These are phyloP conservation scores for Mesoclemmys tuberculata DNA, from an alignment of 2,113 vertebrate species.

Conservation along the genomic window DNA sequence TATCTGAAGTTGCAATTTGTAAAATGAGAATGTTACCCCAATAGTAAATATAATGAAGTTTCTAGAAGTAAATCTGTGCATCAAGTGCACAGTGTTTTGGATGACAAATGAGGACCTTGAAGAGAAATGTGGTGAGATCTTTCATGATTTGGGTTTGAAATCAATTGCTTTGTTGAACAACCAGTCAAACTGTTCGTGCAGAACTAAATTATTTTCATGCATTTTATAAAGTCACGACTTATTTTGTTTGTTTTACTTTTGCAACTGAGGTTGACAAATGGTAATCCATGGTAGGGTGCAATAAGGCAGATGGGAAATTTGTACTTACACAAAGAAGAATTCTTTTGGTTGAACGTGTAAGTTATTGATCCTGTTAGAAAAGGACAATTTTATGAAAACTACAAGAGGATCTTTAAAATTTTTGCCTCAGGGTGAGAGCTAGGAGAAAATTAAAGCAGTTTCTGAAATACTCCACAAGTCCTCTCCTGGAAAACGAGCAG, in stretches of 20 bases:
- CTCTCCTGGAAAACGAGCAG: slow-evolving; percentile 54
- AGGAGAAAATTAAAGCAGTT: slow-evolving; percentile 62
- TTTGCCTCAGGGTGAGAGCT: slow-evolving; percentile 48
- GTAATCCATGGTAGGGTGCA: not conserved
- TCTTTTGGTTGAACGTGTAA: slow-evolving; percentile 40
- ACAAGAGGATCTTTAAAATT: slow-evolving; percentile 43
- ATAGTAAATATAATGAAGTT: not conserved
- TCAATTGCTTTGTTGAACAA: not conserved
- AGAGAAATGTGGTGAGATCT: slow-evolving; percentile 12
- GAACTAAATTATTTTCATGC: not conserved
- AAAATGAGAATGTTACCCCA: not conserved
- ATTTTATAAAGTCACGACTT: not conserved
- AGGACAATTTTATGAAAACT: slow-evolving; percentile 31
- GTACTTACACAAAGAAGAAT: slow-evolving; percentile 31
- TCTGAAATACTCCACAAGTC: slow-evolving; percentile 49
- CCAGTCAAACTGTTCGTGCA: not conserved
- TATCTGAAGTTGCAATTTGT: not conserved
- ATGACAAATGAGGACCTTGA: slow-evolving; percentile 18
- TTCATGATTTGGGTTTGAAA: slow-evolving; percentile 6
- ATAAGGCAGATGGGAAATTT: slow-evolving; percentile 12
- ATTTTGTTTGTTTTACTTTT: slow-evolving; percentile 40
- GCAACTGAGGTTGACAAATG: not conserved
- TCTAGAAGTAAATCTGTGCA: slow-evolving; percentile 8
- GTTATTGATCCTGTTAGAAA: slow-evolving; percentile 51
- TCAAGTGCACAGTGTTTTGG: not conserved